Evolutionary conservation across 2,797 vertebrate species (phyloP).

Genomic region (Choloepus didactylus): DNA sequence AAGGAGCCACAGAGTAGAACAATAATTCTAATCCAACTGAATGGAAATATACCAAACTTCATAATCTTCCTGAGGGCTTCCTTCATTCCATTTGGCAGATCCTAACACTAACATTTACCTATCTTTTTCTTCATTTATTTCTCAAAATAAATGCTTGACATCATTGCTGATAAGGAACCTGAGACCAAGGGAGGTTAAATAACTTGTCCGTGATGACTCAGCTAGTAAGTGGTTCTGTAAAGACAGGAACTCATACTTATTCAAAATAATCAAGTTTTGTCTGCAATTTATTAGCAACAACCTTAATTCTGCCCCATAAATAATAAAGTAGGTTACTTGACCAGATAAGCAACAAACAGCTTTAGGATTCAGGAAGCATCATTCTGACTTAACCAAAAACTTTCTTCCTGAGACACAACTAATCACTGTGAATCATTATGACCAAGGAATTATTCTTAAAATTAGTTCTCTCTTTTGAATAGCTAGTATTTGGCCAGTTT

Average conservation of each 20-base stretch:
- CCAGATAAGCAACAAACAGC: not conserved
- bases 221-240: not conserved
- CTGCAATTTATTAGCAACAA: constrained; percentile 47
- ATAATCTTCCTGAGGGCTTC: not conserved
- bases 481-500: not conserved
- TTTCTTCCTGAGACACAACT: constrained; percentile 9
- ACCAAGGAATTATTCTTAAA: constrained; percentile 2
- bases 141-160: not conserved
- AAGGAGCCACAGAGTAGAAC: not conserved
- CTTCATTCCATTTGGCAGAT: not conserved
- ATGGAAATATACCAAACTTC: not conserved
- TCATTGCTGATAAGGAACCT: constrained; percentile 40
- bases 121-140: not conserved
- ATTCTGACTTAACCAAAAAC: not conserved
- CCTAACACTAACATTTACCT: not conserved
- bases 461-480: not conserved
- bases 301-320: not conserved
- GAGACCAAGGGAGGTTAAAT: constrained; percentile 5
- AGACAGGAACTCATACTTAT: constrained; percentile 1
- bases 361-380: not conserved
- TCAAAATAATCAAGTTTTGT: constrained; percentile 60
- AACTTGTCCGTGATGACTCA: not conserved
- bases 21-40: not conserved
- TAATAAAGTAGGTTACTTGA: constrained; percentile 14
- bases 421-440: not conserved